A percentile compares a stretch with the other conserved stretches of the same genome.
phyloP scores from a whole-genome alignment of 2,797 vertebrate genomes.

The Salarias fasciatus region DNA sequence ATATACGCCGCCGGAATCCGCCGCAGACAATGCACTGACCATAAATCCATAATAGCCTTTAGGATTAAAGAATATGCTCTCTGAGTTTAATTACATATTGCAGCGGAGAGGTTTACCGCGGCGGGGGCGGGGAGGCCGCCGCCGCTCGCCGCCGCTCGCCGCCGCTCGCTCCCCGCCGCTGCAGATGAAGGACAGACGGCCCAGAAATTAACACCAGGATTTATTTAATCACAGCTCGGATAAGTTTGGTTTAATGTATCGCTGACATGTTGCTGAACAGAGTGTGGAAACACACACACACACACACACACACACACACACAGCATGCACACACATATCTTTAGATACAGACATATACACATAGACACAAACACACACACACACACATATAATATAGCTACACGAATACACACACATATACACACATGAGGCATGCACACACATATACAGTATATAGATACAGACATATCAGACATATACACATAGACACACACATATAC shows the following conservation, averaged over 20 bases:
- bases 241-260: constrained; percentile 51
- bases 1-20: constrained; percentile 66
- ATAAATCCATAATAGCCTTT: constrained; percentile 85
- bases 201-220: constrained; percentile 75
- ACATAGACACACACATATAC: too few species aligned
- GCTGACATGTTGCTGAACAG: too few species aligned
- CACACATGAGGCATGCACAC: too few species aligned
- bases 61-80: constrained; percentile 87
- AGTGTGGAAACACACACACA: too few species aligned
- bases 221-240: constrained; percentile 71
- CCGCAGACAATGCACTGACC: constrained; percentile 80
- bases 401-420: too few species aligned
- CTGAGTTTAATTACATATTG: constrained; percentile 87
- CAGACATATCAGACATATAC: too few species aligned
- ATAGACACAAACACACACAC: too few species aligned
- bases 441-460: too few species aligned
- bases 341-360: too few species aligned
- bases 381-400: too few species aligned
- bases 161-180: constrained; percentile 27
- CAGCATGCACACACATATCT: too few species aligned
- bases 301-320: too few species aligned
- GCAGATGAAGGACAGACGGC: constrained; percentile 73
- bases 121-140: constrained; percentile 30
- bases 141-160: constrained; percentile 27
- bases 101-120: constrained; percentile 75